phyloP scores from a whole-genome alignment of 2,113 vertebrate genomes.

The Myotis davidii region DNA sequence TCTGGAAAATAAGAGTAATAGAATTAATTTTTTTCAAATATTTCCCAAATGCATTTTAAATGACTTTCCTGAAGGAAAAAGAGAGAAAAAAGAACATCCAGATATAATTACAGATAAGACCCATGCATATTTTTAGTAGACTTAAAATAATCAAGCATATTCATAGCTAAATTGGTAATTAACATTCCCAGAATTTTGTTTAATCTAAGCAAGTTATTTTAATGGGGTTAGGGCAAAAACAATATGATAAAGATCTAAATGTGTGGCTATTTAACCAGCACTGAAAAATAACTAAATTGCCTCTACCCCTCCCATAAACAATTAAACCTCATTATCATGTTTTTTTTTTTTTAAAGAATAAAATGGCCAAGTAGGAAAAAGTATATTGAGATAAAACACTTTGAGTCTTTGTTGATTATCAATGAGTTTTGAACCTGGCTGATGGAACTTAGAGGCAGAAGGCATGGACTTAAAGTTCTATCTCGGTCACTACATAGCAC shows the following conservation, averaged over 20 bases:
- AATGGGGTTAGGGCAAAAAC: constrained; percentile 55
- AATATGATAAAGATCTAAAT: constrained; percentile 52
- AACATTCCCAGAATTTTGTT: constrained; percentile 56
- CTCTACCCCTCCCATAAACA: not conserved
- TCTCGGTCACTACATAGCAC: not conserved
- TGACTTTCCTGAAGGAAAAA: constrained; percentile 34
- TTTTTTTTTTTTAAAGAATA: not conserved
- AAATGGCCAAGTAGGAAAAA: not conserved
- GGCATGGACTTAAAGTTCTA: not conserved
- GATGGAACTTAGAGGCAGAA: not conserved
- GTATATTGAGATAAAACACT: constrained; percentile 27
- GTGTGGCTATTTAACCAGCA: constrained; percentile 26
- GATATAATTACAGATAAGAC: constrained; percentile 67
- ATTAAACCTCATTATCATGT: constrained; percentile 38
- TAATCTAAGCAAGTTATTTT: constrained; percentile 56
- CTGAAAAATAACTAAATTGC: constrained; percentile 22
- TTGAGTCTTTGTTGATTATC: not conserved
- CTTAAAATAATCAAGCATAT: constrained; percentile 66
- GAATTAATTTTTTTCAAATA: constrained; percentile 48
- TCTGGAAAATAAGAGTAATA: constrained; percentile 47
- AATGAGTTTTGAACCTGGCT: not conserved
- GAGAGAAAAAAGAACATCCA: not conserved
- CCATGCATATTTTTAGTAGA: constrained; percentile 42
- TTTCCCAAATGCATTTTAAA: constrained; percentile 59
- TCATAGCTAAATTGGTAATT: constrained; percentile 63